Evolutionary conservation across 2,113 vertebrate genomes (phyloP), one percentile per base, ranked within the genome.

Genomic region (Callocephalon fimbriatum): DNA sequence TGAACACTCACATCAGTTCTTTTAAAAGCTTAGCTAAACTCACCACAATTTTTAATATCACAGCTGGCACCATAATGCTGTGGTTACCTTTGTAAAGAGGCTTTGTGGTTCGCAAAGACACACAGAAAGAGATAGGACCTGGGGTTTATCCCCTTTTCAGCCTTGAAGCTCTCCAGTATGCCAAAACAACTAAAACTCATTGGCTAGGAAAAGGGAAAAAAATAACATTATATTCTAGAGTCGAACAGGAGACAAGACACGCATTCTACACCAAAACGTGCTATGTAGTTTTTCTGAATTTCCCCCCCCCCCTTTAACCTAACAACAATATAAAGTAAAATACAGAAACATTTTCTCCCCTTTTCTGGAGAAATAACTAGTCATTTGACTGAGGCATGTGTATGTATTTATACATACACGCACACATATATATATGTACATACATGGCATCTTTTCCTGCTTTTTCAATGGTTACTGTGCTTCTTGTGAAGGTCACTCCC

Each of bases 351-450:
- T 51, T 67, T 81, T 71, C 14, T 54, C 4, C 23, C 3, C 18
- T 58, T 87, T 87, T 65, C 10, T 66, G 37, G 9, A 67, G 35
- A 85, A 82, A 27, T 27, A 54, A 21, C 2, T 37, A 13, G 42
- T 29, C 5, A 29, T 82, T 59, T 54, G 26, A 40, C 32, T 40
- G 32, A 22, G 4, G 15, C 35, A 7, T 54, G 11, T 40, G 18
- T 15, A 3, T 38, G 2, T 42, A 16, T 5, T 47, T 12, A 21
- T 15, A 27, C 17, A 21, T 3, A 17, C 19, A 7, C 4, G 3
- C 8, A 4, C 10, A 42, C 12, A 3, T 12, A 32, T 9, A 9
- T 25, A 5, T 22, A 20, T 17, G 14, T 2, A 19, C 11, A 23
- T 15, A 50, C 8, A 32, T 58, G 56, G 37, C 13, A 22, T 16